Conservation (phyloP, 2,113 vertebrate species). For the Cricetomys ansorgei region DNA sequence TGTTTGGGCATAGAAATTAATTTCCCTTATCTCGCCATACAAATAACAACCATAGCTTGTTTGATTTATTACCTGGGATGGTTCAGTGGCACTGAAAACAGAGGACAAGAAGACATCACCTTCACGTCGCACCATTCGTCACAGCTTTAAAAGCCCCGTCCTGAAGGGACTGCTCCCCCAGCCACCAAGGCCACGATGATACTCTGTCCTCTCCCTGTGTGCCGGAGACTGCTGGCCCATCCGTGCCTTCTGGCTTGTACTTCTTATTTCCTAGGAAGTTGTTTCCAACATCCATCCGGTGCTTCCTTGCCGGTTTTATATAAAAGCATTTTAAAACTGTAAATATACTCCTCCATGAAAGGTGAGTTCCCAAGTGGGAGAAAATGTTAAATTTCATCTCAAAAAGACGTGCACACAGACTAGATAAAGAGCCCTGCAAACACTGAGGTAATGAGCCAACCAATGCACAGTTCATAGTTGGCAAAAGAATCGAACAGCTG, state of each 20-base stretch:
- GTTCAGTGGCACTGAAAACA: constrained; percentile 73
- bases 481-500: background rate
- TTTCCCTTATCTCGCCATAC: constrained; percentile 83
- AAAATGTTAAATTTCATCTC: background rate
- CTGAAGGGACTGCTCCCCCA: background rate
- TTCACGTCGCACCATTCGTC: constrained; percentile 71
- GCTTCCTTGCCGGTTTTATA: background rate
- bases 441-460: background rate
- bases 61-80: constrained; percentile 83
- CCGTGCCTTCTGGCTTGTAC: background rate
- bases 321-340: constrained; percentile 20
- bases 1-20: constrained; percentile 85
- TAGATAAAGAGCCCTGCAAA: background rate
- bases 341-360: background rate
- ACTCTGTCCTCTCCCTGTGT: background rate
- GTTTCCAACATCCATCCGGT: background rate
- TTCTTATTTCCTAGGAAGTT: background rate
- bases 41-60: constrained; percentile 71
- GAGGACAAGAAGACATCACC: constrained; percentile 73
- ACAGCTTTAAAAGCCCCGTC: constrained; percentile 53
- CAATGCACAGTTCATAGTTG: background rate
- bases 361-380: background rate
- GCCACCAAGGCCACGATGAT: fast-evolving
- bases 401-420: background rate
- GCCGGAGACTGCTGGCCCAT: background rate